Evolutionary conservation across 2,797 vertebrate genomes (phyloP).

Genomic region (Karalla daura): DNA sequence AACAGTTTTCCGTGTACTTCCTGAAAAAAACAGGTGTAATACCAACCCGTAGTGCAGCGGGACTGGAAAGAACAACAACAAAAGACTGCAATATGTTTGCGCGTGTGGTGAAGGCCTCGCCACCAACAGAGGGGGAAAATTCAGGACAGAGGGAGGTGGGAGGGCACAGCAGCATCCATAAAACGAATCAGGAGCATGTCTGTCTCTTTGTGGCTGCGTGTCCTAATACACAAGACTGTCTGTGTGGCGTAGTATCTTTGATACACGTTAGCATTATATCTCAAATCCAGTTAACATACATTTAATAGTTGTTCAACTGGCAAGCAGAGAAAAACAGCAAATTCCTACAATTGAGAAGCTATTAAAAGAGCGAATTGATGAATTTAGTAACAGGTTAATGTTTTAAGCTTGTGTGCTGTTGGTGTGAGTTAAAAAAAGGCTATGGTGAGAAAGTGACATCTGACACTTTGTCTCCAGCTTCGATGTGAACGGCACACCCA

Average conservation of each 20-base stretch:
- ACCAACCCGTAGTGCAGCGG: constrained; percentile 23
- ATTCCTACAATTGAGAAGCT: background rate
- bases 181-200: constrained; percentile 17
- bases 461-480: constrained; percentile 53
- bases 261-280: background rate
- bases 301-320: background rate
- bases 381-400: background rate
- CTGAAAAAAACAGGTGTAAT: constrained; percentile 12
- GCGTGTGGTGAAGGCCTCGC: constrained; percentile 20
- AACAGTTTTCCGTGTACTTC: constrained; percentile 37
- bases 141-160: background rate
- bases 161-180: constrained; percentile 8
- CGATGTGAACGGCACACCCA: constrained; percentile 38
- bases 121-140: constrained; percentile 26
- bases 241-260: background rate
- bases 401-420: background rate
- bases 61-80: constrained; percentile 54
- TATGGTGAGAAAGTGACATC: constrained; percentile 77
- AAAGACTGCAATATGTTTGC: constrained; percentile 27
- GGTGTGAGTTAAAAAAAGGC: constrained; percentile 33
- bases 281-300: background rate
- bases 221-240: background rate
- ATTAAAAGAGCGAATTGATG: background rate
- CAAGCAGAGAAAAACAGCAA: background rate
- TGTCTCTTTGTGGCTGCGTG: background rate